A percentile compares a stretch with the other conserved stretches of the same genome.
phyloP scores from a whole-genome alignment of 1,140 invertebrate genomes.

The Drosophila teissieri region DNA sequence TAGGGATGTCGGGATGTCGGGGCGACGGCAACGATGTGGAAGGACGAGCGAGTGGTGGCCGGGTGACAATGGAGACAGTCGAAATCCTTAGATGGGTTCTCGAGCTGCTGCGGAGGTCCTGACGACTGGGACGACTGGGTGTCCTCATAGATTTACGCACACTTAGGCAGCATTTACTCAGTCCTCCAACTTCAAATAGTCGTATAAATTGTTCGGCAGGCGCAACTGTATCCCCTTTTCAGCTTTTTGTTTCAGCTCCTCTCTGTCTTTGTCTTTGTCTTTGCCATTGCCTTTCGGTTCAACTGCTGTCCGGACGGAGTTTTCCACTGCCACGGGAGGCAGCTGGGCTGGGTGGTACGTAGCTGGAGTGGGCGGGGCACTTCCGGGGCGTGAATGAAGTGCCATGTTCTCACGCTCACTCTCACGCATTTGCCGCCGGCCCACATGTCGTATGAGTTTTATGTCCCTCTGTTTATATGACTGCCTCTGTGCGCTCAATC shows the following conservation, averaged over 20 bases:
- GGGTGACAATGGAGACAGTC: conserved; percentile 41
- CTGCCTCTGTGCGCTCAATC: conserved; percentile 49
- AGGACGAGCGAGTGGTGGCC: conserved; percentile 38
- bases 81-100: conserved; percentile 62
- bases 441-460: conserved; percentile 74
- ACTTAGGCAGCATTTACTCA: conserved; percentile 73
- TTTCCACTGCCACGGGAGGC: background rate
- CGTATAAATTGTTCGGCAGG: conserved; percentile 63
- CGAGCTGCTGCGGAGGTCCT: background rate
- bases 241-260: conserved; percentile 37
- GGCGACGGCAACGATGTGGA: conserved; percentile 51
- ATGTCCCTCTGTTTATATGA: conserved; percentile 57
- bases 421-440: conserved; percentile 65
- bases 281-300: conserved; percentile 47
- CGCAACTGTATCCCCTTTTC: conserved; percentile 42
- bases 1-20: conserved; percentile 2
- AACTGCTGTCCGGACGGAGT: conserved; percentile 24
- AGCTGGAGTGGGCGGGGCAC: background rate
- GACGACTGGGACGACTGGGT: conserved; percentile 17
- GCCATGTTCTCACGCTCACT: conserved; percentile 73
- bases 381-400: conserved; percentile 70
- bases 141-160: conserved; percentile 76
- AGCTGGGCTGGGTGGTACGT: background rate
- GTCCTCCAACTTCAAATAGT: conserved; percentile 53
- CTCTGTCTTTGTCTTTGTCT: conserved; percentile 46